Percentiles rank a stretch among this genome's conserved stretches.
Evolutionary conservation across 1,140 invertebrate genomes (phyloP).

Genomic region (Anastatus disparis): DNA sequence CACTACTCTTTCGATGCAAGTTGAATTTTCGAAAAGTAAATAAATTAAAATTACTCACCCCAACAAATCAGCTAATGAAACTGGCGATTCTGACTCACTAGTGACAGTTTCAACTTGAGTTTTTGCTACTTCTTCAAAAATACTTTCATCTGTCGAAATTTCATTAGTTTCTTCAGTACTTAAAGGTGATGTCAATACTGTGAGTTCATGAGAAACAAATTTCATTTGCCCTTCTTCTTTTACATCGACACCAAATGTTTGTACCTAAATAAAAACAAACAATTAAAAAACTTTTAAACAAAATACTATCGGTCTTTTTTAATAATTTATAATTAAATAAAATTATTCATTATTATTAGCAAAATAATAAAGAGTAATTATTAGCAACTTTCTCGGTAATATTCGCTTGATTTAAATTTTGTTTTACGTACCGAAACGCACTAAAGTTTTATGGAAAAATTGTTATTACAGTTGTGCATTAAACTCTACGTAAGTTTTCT

Average conservation of each 20-base stretch:
- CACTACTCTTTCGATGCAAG: too few species aligned
- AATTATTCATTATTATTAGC: too few species aligned
- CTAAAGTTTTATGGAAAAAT: too few species aligned
- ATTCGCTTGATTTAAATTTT: too few species aligned
- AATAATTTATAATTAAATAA: too few species aligned
- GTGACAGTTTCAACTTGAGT: constrained; percentile 64
- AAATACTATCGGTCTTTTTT: too few species aligned
- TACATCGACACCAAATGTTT: constrained; percentile 80
- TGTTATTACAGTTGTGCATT: too few species aligned
- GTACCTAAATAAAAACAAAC: constrained; percentile 60
- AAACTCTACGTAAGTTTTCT: too few species aligned
- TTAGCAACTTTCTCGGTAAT: too few species aligned
- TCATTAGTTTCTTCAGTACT: constrained; percentile 74
- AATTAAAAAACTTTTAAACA: too few species aligned
- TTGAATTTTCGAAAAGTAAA: neutral
- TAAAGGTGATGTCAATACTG: constrained; percentile 71
- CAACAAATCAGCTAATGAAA: constrained; percentile 78
- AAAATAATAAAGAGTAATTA: too few species aligned
- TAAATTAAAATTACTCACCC: constrained; percentile 69
- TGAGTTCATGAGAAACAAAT: constrained; percentile 78
- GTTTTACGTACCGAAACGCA: too few species aligned
- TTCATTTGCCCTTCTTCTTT: constrained; percentile 84
- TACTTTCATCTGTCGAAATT: constrained; percentile 69
- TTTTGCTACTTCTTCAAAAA: constrained; percentile 68
- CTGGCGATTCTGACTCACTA: constrained; percentile 67